A percentile compares a stretch with the other conserved stretches of the same genome.
Evolutionary conservation across 2,797 vertebrate species (phyloP).

Genomic region (Holocentrus rufus): DNA sequence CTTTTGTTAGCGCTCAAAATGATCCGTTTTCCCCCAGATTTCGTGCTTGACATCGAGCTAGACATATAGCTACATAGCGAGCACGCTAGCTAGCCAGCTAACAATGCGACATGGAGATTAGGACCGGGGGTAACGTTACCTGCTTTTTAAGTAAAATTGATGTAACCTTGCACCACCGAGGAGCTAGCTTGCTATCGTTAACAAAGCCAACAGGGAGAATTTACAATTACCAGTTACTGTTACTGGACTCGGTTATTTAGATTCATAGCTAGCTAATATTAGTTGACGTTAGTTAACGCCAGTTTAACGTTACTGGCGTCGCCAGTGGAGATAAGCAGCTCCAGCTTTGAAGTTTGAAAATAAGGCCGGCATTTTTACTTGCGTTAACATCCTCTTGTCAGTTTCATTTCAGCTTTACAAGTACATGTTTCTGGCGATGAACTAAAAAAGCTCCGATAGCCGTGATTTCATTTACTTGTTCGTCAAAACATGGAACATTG

Average conservation of each 20-base stretch:
- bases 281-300: background rate
- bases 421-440: background rate
- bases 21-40: background rate
- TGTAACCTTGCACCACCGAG: background rate
- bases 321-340: no score
- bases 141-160: slow-evolving; percentile 25
- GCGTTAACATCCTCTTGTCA: slow-evolving; percentile 13
- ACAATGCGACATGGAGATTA: slow-evolving; percentile 74
- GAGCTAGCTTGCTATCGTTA: no score
- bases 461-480: background rate
- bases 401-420: background rate
- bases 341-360: slow-evolving; percentile 8
- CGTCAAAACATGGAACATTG: no score
- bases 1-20: background rate
- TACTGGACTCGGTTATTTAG: background rate
- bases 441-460: background rate
- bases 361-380: slow-evolving; percentile 58
- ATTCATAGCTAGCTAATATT: background rate
- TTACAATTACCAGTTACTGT: background rate
- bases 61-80: slow-evolving; percentile 21
- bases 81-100: slow-evolving; percentile 65
- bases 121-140: slow-evolving; percentile 14
- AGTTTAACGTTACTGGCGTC: no score
- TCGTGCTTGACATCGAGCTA: slow-evolving; percentile 22
- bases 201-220: background rate